Conservation (phyloP, 2,888 invertebrate genomes). For the Diadromus collaris region DNA sequence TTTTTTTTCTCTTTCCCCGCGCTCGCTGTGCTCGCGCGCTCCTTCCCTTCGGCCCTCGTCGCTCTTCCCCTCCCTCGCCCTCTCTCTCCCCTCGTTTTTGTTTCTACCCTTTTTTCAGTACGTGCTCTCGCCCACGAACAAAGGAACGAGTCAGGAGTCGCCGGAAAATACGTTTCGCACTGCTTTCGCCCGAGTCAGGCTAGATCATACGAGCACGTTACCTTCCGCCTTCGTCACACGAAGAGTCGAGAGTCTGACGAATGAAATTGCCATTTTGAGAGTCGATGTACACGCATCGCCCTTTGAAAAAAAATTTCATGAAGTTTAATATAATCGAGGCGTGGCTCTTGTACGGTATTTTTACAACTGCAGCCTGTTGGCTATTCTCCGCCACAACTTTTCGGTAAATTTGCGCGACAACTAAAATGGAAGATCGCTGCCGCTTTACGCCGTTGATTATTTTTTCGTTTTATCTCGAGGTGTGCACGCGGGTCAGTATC, state of each 20-base stretch:
- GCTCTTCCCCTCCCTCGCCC: conserved; percentile 37
- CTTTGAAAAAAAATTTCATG: neutral
- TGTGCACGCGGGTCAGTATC: conserved; percentile 2
- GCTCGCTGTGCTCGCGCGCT: conserved; percentile 1
- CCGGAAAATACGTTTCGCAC: conserved; percentile 49
- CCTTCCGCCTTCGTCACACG: conserved; percentile 30
- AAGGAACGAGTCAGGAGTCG: conserved; percentile 54
- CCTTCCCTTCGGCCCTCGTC: conserved; percentile 52
- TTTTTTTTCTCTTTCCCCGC: conserved; percentile 41
- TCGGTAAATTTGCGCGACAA: no score
- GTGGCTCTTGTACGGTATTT: neutral
- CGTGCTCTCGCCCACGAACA: conserved; percentile 49
- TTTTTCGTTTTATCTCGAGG: conserved; percentile 4
- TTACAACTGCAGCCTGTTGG: neutral
- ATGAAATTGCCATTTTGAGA: conserved; percentile 38
- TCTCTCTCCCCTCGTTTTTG: conserved; percentile 31
- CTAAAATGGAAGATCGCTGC: neutral
- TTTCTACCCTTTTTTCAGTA: conserved; percentile 46
- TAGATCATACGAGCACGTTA: conserved; percentile 41
- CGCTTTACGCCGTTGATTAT: conserved; percentile 8
- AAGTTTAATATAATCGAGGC: neutral
- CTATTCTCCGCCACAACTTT: no score
- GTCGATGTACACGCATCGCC: neutral
- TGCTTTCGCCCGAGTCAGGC: conserved; percentile 6
- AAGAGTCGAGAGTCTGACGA: conserved; percentile 40